Evolutionary conservation across 1,140 invertebrate genomes (phyloP).

Genomic region (Lutraria rhynchaena): DNA sequence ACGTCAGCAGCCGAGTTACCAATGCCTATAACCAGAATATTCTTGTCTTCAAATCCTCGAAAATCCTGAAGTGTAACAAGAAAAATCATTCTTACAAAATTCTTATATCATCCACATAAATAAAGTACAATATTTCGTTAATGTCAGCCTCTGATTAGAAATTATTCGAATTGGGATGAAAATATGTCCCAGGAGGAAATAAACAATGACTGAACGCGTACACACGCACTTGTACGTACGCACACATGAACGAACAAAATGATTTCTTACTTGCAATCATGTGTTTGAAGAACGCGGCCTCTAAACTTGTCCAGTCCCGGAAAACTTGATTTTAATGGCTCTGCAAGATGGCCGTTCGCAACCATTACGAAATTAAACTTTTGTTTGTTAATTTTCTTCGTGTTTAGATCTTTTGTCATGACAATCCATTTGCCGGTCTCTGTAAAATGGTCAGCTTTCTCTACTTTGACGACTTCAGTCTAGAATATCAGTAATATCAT

Average conservation of each 20-base stretch:
- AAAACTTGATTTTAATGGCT: conserved; percentile 76
- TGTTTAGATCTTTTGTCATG: conserved; percentile 49
- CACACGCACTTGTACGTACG: no score
- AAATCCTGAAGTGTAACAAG: conserved; percentile 46
- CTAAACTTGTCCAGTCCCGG: conserved; percentile 81
- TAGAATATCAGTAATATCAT: no score
- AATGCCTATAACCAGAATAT: conserved; percentile 83
- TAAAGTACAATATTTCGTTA: no score
- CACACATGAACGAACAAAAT: no score
- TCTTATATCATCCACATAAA: no score
- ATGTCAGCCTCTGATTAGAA: no score
- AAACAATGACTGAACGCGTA: no score
- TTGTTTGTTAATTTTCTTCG: conserved; percentile 39
- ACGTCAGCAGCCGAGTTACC: conserved; percentile 84
- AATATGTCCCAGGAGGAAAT: no score
- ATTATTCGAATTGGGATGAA: no score
- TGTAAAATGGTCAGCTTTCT: conserved; percentile 61
- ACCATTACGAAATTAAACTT: conserved; percentile 80
- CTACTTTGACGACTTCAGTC: conserved; percentile 57
- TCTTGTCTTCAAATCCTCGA: conserved; percentile 81
- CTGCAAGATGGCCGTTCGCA: conserved; percentile 79
- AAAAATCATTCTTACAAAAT: not conserved
- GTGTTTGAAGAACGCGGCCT: conserved; percentile 83
- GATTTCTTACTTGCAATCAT: conserved; percentile 79
- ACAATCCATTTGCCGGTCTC: conserved; percentile 65